Percentiles rank a stretch among this genome's conserved stretches.
These are phyloP conservation scores for Chelidonichthys spinosus DNA, from an alignment of 2,797 vertebrate species.

Conservation along the genomic window DNA sequence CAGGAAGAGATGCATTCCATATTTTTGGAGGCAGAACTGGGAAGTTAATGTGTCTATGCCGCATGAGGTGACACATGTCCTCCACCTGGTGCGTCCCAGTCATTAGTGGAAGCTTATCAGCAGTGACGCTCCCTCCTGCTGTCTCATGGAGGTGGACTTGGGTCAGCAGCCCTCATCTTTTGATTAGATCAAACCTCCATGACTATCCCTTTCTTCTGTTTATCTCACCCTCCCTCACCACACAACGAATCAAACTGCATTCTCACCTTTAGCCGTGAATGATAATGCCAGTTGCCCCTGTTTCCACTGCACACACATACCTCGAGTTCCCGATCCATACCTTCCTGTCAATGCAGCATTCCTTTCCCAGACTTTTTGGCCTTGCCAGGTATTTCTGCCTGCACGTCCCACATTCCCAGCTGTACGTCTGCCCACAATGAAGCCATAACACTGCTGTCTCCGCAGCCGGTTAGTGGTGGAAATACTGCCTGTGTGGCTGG, in stretches of 20 bases:
- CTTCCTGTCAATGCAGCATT: slow-evolving; percentile 71
- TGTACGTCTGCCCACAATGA: slow-evolving; percentile 69
- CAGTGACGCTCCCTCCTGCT: neutral
- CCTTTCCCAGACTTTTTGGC: slow-evolving; percentile 57
- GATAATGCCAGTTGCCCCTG: slow-evolving; percentile 34
- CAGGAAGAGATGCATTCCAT: slow-evolving; percentile 10
- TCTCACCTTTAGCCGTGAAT: slow-evolving; percentile 27
- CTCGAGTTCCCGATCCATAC: slow-evolving; percentile 56
- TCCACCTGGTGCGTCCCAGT: slow-evolving; percentile 2
- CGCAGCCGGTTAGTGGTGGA: slow-evolving; percentile 56
- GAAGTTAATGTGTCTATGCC: neutral
- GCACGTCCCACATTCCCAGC: slow-evolving; percentile 75
- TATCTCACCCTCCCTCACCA: neutral
- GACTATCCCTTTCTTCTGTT: slow-evolving; percentile 23
- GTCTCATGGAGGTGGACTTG: slow-evolving; percentile 27
- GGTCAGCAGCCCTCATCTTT: slow-evolving; percentile 8
- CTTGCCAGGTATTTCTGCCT: slow-evolving; percentile 69
- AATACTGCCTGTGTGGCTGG: slow-evolving; percentile 55
- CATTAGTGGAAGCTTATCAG: slow-evolving; percentile 42
- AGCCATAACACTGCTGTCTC: slow-evolving; percentile 75
- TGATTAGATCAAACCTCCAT: slow-evolving; percentile 40
- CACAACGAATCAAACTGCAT: slow-evolving; percentile 20
- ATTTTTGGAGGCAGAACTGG: neutral
- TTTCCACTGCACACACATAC: slow-evolving; percentile 32
- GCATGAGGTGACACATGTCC: slow-evolving; percentile 7